Conservation (phyloP, 2,888 invertebrate species). For the Dicyrtomina minuta region DNA sequence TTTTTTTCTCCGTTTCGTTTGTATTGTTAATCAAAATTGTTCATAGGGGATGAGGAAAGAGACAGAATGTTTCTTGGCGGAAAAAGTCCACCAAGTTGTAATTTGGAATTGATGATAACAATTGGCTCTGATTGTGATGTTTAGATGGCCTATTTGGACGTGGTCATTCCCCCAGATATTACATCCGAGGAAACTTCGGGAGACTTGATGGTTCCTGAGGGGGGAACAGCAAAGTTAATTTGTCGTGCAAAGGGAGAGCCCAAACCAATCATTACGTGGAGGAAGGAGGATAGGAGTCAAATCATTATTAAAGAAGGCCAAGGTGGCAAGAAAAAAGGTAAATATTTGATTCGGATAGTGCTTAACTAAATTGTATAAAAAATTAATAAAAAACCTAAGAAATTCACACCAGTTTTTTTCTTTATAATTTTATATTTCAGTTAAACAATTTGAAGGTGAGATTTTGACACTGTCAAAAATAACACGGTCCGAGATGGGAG, state of each 20-base stretch:
- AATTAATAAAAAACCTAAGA: too few species aligned
- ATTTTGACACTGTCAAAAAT: conserved; percentile 79
- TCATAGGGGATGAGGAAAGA: too few species aligned
- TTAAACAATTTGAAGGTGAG: conserved; percentile 74
- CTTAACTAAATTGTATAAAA: not conserved
- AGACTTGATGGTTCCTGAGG: conserved; percentile 93
- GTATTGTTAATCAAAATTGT: not conserved
- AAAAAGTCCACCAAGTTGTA: not conserved
- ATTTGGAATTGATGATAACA: not conserved
- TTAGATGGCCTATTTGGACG: conserved; percentile 83
- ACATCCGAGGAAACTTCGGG: conserved; percentile 87
- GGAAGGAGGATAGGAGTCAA: conserved; percentile 80
- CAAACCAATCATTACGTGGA: conserved; percentile 81
- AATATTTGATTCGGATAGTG: conserved; percentile 49
- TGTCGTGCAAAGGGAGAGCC: conserved; percentile 84
- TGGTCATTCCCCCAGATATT: conserved; percentile 88
- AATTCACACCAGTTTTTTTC: not conserved
- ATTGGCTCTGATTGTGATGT: conserved; percentile 30
- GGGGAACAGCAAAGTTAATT: conserved; percentile 80
- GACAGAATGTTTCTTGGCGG: too few species aligned
- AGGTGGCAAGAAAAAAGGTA: conserved; percentile 74
- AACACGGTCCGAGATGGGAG: conserved; percentile 71
- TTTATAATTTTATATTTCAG: conserved; percentile 58
- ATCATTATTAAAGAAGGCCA: conserved; percentile 74
- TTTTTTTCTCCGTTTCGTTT: not conserved